A percentile compares a stretch with the other conserved stretches of the same genome.
These are phyloP conservation scores for Apogon hyalosoma DNA, from an alignment of 2,797 vertebrate genomes.

Conservation along the genomic window DNA sequence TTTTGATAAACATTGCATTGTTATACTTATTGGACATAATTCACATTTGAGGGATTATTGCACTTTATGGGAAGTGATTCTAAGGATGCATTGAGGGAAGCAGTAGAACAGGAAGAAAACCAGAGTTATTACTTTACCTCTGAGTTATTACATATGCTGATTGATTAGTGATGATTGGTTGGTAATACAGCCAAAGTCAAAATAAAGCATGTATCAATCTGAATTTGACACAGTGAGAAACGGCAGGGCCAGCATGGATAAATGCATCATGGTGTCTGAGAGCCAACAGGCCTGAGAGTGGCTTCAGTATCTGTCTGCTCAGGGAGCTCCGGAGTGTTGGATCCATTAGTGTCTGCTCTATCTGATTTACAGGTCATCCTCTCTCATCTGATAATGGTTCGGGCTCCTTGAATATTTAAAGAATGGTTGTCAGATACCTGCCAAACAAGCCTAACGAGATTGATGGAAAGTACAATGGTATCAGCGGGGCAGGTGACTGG, in stretches of 20 bases:
- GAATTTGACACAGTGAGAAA: slow-evolving; percentile 24
- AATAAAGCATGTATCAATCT: not conserved
- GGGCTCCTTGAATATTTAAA: slow-evolving; percentile 80
- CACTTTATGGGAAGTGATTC: too few species aligned
- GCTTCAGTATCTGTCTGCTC: slow-evolving; percentile 59
- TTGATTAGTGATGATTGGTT: slow-evolving; percentile 7
- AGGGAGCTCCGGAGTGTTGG: slow-evolving; percentile 57
- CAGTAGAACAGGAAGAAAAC: too few species aligned
- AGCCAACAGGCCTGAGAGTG: slow-evolving; percentile 43
- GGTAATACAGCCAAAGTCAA: slow-evolving; percentile 1
- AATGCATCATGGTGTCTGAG: slow-evolving; percentile 46
- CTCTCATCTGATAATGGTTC: slow-evolving; percentile 77
- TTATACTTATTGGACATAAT: too few species aligned
- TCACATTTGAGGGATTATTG: too few species aligned
- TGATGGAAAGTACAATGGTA: slow-evolving; percentile 58
- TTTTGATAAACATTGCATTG: too few species aligned
- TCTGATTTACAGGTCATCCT: slow-evolving; percentile 78
- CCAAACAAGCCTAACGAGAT: slow-evolving; percentile 70
- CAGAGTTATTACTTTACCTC: too few species aligned
- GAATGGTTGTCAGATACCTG: slow-evolving; percentile 75
- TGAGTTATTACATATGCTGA: not conserved
- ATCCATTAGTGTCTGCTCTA: slow-evolving; percentile 76
- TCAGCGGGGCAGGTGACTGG: slow-evolving; percentile 37
- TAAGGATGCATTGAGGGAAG: too few species aligned
- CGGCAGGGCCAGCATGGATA: slow-evolving; percentile 22